Conservation (phyloP, 2,797 vertebrate genomes). For the Brachyalestes nurse region DNA sequence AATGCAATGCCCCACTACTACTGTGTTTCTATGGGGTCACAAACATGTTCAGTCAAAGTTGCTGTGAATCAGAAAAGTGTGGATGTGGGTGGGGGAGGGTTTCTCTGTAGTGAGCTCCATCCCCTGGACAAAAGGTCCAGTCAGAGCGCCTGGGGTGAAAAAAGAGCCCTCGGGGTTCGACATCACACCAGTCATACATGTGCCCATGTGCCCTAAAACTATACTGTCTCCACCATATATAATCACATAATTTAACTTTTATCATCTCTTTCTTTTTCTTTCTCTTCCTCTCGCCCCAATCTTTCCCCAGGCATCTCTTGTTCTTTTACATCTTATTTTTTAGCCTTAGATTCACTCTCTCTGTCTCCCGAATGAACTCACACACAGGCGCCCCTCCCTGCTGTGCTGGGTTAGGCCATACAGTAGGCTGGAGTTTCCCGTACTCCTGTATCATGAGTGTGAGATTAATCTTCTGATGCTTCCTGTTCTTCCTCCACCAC, state of each 20-base stretch:
- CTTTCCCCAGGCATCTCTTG: neutral
- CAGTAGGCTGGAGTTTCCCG: conserved; percentile 13
- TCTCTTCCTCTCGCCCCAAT: too few relatives aligned
- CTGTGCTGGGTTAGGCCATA: neutral
- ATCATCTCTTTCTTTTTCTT: too few relatives aligned
- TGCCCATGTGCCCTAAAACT: neutral
- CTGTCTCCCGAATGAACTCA: neutral
- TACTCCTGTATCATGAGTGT: conserved; percentile 11
- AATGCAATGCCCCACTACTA: too few relatives aligned
- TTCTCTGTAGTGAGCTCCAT: neutral
- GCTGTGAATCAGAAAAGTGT: neutral
- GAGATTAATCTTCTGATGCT: neutral
- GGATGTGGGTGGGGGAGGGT: neutral
- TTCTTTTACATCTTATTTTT: neutral
- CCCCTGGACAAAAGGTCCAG: conserved; percentile 16
- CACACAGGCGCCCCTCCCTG: neutral
- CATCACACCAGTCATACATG: conserved; percentile 3
- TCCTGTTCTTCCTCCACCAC: conserved; percentile 29
- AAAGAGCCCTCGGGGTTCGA: neutral
- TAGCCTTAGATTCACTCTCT: neutral
- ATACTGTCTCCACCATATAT: neutral
- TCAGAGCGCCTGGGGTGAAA: conserved; percentile 8
- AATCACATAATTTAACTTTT: too few relatives aligned
- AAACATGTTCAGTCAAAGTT: neutral
- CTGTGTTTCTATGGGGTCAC: too few relatives aligned